A percentile compares a stretch with the other conserved stretches of the same genome.
phyloP scores from a whole-genome alignment of 2,888 invertebrate species.

The Theodoxus fluviatilis region DNA sequence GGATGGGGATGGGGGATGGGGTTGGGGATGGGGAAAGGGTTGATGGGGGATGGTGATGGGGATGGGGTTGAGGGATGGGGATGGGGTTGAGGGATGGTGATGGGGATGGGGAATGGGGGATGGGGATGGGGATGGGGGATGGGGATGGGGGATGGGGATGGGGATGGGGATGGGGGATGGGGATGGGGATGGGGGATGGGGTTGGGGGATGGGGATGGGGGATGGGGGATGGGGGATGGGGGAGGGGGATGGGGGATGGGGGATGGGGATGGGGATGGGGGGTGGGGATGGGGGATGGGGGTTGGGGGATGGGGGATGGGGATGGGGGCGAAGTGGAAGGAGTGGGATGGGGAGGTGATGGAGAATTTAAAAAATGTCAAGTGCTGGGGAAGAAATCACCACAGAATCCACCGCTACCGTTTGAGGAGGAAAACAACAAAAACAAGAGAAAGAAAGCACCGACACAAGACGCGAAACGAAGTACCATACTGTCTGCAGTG shows the following conservation, averaged over 20 bases:
- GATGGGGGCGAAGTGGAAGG: not conserved
- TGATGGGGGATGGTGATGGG: too few species aligned
- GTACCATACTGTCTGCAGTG: too few species aligned
- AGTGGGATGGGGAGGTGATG: not conserved
- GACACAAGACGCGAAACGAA: too few species aligned
- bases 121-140: not conserved
- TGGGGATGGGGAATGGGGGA: not conserved
- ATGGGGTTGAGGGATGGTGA: not conserved
- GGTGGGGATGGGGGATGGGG: not conserved
- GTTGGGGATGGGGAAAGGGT: not conserved
- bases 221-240: not conserved
- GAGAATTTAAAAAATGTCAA: not conserved
- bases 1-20: not conserved
- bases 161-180: not conserved
- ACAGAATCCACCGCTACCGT: too few species aligned
- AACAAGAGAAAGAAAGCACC: conserved; percentile 8
- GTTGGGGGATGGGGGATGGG: not conserved
- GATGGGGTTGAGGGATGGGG: not conserved
- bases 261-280: not conserved
- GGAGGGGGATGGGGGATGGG: not conserved
- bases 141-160: too few species aligned
- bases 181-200: not conserved
- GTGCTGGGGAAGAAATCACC: not conserved
- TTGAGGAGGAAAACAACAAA: too few species aligned
- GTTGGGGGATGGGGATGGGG: not conserved